These are phyloP conservation scores for Brachynemurus nebulosus DNA, from an alignment of 2,888 invertebrate species.

Conservation along the genomic window DNA sequence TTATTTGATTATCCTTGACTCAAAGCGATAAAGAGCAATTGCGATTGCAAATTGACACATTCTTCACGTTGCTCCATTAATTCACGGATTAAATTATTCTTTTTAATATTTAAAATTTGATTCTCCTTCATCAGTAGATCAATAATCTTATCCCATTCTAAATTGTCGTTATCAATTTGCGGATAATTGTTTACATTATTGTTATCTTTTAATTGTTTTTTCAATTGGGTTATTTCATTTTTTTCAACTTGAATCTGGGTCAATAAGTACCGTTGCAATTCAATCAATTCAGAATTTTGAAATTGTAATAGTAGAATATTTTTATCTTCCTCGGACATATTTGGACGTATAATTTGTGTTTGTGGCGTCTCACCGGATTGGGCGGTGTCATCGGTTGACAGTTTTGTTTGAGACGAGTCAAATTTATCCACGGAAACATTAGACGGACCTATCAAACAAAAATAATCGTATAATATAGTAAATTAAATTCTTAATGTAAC, in stretches of 20 bases:
- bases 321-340: conserved; percentile 42
- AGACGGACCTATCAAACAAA: too few relatives aligned
- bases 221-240: conserved; percentile 43
- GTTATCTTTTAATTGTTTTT: conserved; percentile 18
- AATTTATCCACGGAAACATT: neutral
- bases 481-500: too few relatives aligned
- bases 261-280: conserved; percentile 52
- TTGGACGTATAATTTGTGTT: conserved; percentile 23
- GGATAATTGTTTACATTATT: conserved; percentile 14
- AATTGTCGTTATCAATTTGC: conserved; percentile 17
- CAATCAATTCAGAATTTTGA: conserved; percentile 51
- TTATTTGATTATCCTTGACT: conserved; percentile 5
- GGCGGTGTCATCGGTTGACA: conserved; percentile 1
- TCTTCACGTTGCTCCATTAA: conserved; percentile 32
- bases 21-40: conserved; percentile 9
- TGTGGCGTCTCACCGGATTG: conserved; percentile 16
- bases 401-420: conserved; percentile 6
- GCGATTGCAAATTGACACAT: conserved; percentile 29
- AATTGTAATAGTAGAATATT: conserved; percentile 44
- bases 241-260: conserved; percentile 58
- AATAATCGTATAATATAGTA: too few relatives aligned
- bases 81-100: conserved; percentile 30
- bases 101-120: conserved; percentile 32
- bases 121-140: conserved; percentile 30
- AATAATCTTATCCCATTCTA: conserved; percentile 24